Evolutionary conservation across 2,888 invertebrate genomes (phyloP), one percentile per base, ranked within the genome.

Genomic region (Melieria picta): DNA sequence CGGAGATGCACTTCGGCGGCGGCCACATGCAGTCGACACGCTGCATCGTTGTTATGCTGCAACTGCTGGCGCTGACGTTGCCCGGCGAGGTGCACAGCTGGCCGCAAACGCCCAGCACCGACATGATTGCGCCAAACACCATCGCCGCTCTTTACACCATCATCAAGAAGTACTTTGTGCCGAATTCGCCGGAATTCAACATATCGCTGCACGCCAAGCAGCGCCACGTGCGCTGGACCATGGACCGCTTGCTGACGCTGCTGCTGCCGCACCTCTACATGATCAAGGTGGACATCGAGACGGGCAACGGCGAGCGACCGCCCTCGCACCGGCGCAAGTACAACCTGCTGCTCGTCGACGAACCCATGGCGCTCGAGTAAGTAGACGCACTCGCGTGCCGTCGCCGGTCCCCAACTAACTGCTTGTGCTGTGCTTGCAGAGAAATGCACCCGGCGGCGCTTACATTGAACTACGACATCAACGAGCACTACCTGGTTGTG

Each of bases 401-500:
- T 69, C 9, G 57, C 9, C 45, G 9, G 48, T 3, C 10, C 1
- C 48, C 65, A 71, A 73, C 66, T 47, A 5, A 50, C 57, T 55
- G 4, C 13, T 68, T 5, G 60, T 46, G 13, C 11, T 48, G 11
- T n/a, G 30, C 9, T 47, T n/a, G 16, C 43, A 77, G 75, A 11
- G 68, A 71, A 67, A 69, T 75, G 45, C 63, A 75, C 72, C 75
- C 76, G 0, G 76, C 72, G 1, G 42, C 65, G 6, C 65, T 70
- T 3, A 76, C 78, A 0, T 70, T 43, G 4, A 50, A 72, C 13
- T 77, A 77, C 52, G 78, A 78, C 47, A 69, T 77, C 45, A 74
- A 77, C 30, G 79, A 80, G 50, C 61, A 76, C 10, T 79, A 79
- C 66, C 64, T 79, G 6, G 58, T 79, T 5, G 73, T 75, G 52